phyloP scores from a whole-genome alignment of 2,888 invertebrate species.

The Scelioninae gen. 1 region DNA sequence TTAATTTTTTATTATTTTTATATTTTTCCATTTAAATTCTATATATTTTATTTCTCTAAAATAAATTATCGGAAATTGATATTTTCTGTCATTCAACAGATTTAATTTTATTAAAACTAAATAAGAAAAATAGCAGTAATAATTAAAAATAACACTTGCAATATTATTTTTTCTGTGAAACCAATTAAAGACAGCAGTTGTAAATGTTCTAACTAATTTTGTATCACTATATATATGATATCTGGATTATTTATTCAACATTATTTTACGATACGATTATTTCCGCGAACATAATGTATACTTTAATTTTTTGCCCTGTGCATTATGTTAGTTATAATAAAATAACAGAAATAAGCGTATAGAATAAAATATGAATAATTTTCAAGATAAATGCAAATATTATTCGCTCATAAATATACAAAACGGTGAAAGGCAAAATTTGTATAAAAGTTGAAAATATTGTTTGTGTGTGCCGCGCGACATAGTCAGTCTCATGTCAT shows the following conservation, averaged over 20 bases:
- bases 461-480: conserved; percentile 21
- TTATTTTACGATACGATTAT: conserved; percentile 15
- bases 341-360: conserved; percentile 12
- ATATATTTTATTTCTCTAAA: too few species aligned
- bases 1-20: too few species aligned
- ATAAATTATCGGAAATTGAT: too few species aligned
- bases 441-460: conserved; percentile 47
- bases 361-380: conserved; percentile 42
- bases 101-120: too few species aligned
- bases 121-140: too few species aligned
- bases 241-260: conserved; percentile 7
- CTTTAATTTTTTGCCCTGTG: conserved; percentile 4
- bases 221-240: not conserved
- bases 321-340: conserved; percentile 12
- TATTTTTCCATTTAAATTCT: too few species aligned
- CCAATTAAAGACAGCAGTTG: too few species aligned
- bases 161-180: too few species aligned
- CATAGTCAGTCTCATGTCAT: conserved; percentile 18
- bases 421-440: conserved; percentile 39
- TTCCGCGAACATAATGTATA: not conserved
- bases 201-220: not conserved
- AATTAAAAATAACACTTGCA: too few species aligned
- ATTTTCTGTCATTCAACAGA: too few species aligned
- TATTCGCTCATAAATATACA: conserved; percentile 45
- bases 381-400: conserved; percentile 37